Evolutionary conservation across 2,113 vertebrate species (phyloP), one percentile per base, ranked within the genome.

Genomic region (Rhynchomys soricoides): DNA sequence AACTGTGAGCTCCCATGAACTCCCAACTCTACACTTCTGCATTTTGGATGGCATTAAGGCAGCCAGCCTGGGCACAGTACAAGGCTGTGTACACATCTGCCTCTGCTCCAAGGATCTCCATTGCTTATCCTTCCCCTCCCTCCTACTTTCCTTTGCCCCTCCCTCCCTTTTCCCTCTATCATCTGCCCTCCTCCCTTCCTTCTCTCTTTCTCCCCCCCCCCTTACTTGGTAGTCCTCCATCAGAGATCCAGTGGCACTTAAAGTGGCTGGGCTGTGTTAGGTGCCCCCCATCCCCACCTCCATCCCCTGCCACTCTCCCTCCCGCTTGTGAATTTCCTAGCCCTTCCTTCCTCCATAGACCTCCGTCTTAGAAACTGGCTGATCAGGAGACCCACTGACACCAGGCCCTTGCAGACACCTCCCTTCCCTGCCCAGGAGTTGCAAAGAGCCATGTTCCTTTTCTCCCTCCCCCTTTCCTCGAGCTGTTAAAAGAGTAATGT

Each of bases 401-500:
- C 6, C n/a, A 77, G 50, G 70, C 74, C 45, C 24, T n/a, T 26
- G 17, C 55, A 59, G 16, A 66, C 1, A 7, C 85, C 50, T 5
- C 26, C n/a, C n/a, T 0, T 40, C 26, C 6, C 75, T 91, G 31
- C 57, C 74, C 45, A 12, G 66, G 55, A 78, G 81, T 48, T 94
- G 1, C 12, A 86, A 79, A 96, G 92, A 91, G 93, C 73, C 29
- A 15, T 75, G 34, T 89, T 90, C 81, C 37, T 59, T 48, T 70
- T 4, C 52, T 52, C 16, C 43, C 19, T 92, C 91, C 10, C 26
- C 75, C 59, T 34, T 48, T 17, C 8, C 66, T 11, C 48, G 89
- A 94, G 37, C 92, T 92, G 86, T 95, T 96, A 96, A 98, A 95
- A 97, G 96, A 97, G 93, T 97, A 96, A 97, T 97, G 89, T 88